Evolutionary conservation across 1,140 invertebrate species (phyloP), one percentile per base, ranked within the genome.

Genomic region (Tribolium madens): DNA sequence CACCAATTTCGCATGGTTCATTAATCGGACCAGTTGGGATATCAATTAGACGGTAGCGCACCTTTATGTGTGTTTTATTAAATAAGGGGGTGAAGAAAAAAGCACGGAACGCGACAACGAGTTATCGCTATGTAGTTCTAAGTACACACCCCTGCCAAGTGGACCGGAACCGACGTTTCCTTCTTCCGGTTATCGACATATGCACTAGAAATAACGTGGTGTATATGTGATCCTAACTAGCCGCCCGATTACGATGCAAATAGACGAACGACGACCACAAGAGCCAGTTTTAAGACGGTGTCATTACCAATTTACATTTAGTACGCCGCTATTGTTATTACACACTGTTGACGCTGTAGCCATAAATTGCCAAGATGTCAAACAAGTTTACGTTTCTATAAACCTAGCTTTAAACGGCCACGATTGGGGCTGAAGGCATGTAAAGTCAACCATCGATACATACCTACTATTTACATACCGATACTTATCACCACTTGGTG

Each of bases 381-480:
- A 64, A 64, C 57, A 64, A 64, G 57, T 64, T 64, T 64, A 64
- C 26, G 57, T 64, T 64, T 64, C 57, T 64, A 64, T 31, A 64
- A 64, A 64, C 26, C 57, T 33, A 33, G 26, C 10, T 33, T 64
- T 64, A 33, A 64, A 64, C 14, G 26, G 57, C 7, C 26, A 64
- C 26, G 14, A 64, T 57, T 57, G 17, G 52, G 57, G 26, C 21
- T 33, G n/a, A 31, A 64, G 21, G 10, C 57, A 33, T 64, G 26
- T 15, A 42, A 42, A 42, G n/a, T 64, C 26, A 64, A 33, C 21
- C 26, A 14, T 36, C 26, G 57, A 64, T 64, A 33, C n/a, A 12
- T 33, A 64, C n/a, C 13, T 33, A 64, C 12, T 64, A 31, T 64
- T 64, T 64, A 64, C 57, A 64, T 64, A 64, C 3, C 31, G 57